These are phyloP conservation scores for Caenorhabditis angaria DNA, from an alignment of 2,888 invertebrate genomes.

Conservation along the genomic window DNA sequence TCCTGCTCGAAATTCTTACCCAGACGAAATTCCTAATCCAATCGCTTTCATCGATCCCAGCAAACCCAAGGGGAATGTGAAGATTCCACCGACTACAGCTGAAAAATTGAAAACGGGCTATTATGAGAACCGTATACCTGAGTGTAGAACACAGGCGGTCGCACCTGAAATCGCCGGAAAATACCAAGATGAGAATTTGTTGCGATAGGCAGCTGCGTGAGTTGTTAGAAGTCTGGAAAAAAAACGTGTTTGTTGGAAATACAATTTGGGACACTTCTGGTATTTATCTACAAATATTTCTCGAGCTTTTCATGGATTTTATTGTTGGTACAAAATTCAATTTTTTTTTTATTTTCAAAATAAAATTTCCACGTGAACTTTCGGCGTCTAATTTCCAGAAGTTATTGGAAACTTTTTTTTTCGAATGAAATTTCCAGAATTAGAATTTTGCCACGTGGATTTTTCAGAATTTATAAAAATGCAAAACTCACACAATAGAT, in stretches of 20 bases:
- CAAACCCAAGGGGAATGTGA: conserved; percentile 60
- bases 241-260: too few species aligned
- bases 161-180: conserved; percentile 65
- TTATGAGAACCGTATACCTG: conserved; percentile 31
- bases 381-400: too few species aligned
- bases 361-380: too few species aligned
- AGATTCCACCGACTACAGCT: conserved; percentile 60
- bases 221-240: conserved; percentile 53
- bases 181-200: conserved; percentile 57
- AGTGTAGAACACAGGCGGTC: conserved; percentile 48
- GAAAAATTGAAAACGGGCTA: conserved; percentile 31
- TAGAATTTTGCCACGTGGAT: conserved; percentile 57
- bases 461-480: conserved; percentile 44
- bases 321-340: too few species aligned
- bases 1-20: conserved; percentile 19
- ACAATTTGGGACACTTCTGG: too few species aligned
- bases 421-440: background rate
- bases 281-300: too few species aligned
- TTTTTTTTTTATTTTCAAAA: background rate
- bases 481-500: conserved; percentile 53
- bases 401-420: background rate
- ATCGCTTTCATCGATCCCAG: conserved; percentile 57
- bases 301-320: too few species aligned
- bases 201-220: conserved; percentile 52
- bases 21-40: conserved; percentile 56